A percentile compares a stretch with the other conserved stretches of the same genome.
These are phyloP conservation scores for Alitta virens DNA, from an alignment of 2,888 invertebrate genomes.

Conservation along the genomic window DNA sequence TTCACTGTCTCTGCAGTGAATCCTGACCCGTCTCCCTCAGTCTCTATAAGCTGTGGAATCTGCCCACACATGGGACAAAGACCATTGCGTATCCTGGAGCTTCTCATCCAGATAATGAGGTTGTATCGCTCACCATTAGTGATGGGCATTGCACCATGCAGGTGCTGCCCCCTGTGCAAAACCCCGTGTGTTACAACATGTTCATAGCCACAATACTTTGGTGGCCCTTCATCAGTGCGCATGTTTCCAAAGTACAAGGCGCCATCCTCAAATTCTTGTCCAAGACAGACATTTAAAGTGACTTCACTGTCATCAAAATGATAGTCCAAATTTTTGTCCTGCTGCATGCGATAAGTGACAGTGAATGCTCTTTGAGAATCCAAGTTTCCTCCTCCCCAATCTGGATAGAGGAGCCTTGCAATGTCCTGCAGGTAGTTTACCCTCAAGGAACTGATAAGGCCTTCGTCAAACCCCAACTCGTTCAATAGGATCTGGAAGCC, in stretches of 20 bases:
- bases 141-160: constrained; percentile 57
- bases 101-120: constrained; percentile 59
- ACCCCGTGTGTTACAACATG: constrained; percentile 49
- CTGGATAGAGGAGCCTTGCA: constrained; percentile 48
- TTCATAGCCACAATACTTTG: constrained; percentile 26
- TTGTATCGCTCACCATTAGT: constrained; percentile 54
- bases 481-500: constrained; percentile 51
- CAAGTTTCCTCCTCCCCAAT: constrained; percentile 49
- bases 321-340: constrained; percentile 53
- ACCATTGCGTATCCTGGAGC: constrained; percentile 53
- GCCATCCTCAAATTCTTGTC: constrained; percentile 53
- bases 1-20: constrained; percentile 32
- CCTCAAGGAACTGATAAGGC: constrained; percentile 51
- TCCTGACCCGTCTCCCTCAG: constrained; percentile 47
- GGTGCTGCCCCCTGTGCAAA: constrained; percentile 57
- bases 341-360: constrained; percentile 50
- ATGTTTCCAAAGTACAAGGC: constrained; percentile 55
- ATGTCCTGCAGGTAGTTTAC: constrained; percentile 51
- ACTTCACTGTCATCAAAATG: constrained; percentile 60
- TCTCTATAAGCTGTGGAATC: constrained; percentile 43
- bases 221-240: constrained; percentile 32
- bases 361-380: constrained; percentile 59
- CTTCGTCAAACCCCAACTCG: constrained; percentile 56
- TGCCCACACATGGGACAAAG: constrained; percentile 58
- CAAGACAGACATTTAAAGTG: constrained; percentile 57